Evolutionary conservation across 2,113 vertebrate genomes (phyloP).

Genomic region (Bufo bufo): DNA sequence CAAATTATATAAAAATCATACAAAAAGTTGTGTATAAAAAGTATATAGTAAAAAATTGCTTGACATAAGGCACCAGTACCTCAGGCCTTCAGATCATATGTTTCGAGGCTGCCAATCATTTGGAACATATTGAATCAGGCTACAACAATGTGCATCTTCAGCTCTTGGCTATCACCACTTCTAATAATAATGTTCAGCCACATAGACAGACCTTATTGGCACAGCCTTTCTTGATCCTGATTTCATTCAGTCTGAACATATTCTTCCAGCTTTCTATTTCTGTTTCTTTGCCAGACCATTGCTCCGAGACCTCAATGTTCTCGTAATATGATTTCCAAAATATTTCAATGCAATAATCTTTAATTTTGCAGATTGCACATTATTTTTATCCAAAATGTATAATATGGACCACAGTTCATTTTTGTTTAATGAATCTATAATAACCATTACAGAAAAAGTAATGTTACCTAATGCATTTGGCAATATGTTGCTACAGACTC

Average conservation of each 20-base stretch:
- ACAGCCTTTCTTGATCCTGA: conserved; percentile 21
- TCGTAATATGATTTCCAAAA: not conserved
- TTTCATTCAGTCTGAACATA: conserved; percentile 23
- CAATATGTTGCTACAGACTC: not conserved
- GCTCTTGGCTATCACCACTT: conserved; percentile 40
- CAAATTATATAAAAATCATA: too few relatives aligned
- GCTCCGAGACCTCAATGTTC: not conserved
- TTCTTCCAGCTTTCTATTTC: conserved; percentile 6
- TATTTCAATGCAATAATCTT: not conserved
- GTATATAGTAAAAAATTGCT: not conserved
- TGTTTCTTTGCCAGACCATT: not conserved
- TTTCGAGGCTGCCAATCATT: conserved; percentile 21
- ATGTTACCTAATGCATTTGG: not conserved
- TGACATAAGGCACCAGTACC: conserved; percentile 37
- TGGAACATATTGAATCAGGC: conserved; percentile 48
- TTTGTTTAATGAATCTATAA: not conserved
- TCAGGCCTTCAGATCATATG: conserved; percentile 12
- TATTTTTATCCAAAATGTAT: not conserved
- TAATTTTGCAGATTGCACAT: not conserved
- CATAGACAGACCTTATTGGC: conserved; percentile 46
- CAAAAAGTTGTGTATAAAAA: not conserved
- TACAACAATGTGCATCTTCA: conserved; percentile 54
- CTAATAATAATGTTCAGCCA: conserved; percentile 41
- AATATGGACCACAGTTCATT: not conserved
- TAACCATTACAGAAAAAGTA: not conserved